These are phyloP conservation scores for Sebastes taczanowskii DNA, from an alignment of 2,797 vertebrate genomes.

Conservation along the genomic window DNA sequence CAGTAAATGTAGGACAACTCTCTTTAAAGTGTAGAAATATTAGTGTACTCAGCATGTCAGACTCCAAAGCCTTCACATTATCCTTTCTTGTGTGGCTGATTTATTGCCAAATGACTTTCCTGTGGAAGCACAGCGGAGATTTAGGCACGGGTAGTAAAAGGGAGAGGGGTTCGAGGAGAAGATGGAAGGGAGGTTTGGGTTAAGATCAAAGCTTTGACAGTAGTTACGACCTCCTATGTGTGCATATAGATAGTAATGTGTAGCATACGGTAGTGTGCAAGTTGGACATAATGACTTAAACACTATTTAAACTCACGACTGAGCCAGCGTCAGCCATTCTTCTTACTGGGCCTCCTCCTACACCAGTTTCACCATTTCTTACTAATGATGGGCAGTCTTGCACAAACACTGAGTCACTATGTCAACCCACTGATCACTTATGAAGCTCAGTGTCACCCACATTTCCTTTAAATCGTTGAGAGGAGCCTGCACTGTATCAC, in stretches of 20 bases:
- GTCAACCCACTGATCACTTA: slow-evolving; percentile 5
- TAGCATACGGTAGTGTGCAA: neutral
- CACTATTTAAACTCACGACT: neutral
- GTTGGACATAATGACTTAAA: neutral
- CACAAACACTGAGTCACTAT: slow-evolving; percentile 20
- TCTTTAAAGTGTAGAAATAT: slow-evolving; percentile 46
- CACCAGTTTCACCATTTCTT: neutral
- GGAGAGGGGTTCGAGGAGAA: neutral
- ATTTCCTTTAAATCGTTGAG: slow-evolving; percentile 1
- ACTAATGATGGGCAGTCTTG: slow-evolving; percentile 10
- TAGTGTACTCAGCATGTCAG: slow-evolving; percentile 20
- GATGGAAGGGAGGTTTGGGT: slow-evolving; percentile 7
- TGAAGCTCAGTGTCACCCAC: slow-evolving; percentile 10
- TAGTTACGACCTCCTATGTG: neutral
- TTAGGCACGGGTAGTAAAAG: neutral
- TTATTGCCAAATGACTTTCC: slow-evolving; percentile 45
- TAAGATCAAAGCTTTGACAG: slow-evolving; percentile 30
- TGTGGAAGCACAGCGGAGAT: slow-evolving; percentile 20
- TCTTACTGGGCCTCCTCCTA: neutral
- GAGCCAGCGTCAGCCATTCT: neutral
- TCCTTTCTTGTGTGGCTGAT: slow-evolving; percentile 43
- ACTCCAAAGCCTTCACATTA: slow-evolving; percentile 48
- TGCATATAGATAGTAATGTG: neutral
- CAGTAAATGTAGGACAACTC: slow-evolving; percentile 22
- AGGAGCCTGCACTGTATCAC: slow-evolving; percentile 56